These are phyloP conservation scores for Ophioninae sp. DNA, from an alignment of 2,888 invertebrate genomes.

Conservation along the genomic window DNA sequence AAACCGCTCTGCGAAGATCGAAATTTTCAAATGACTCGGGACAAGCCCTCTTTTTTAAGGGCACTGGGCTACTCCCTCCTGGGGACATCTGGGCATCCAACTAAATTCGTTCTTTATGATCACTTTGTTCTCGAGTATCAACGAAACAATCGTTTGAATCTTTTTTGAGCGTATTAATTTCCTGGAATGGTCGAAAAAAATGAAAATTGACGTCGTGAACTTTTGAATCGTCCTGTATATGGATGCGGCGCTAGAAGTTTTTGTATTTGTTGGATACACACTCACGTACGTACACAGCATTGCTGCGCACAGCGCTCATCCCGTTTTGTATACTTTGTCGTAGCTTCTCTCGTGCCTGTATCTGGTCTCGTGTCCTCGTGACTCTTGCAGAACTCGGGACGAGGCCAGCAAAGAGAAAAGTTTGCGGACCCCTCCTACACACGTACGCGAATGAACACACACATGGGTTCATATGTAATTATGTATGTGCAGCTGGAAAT, in stretches of 20 bases:
- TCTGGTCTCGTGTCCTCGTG: constrained; percentile 41
- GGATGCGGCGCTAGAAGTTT: neutral
- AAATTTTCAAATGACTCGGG: too few species aligned
- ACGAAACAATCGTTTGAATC: neutral
- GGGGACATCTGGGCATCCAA: too few species aligned
- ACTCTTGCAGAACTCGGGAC: constrained; percentile 37
- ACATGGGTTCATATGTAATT: neutral
- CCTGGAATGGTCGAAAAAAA: neutral
- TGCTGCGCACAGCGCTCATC: neutral
- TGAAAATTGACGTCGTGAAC: neutral
- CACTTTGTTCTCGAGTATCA: neutral
- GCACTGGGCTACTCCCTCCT: too few species aligned
- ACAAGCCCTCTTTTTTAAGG: too few species aligned
- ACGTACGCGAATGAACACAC: neutral
- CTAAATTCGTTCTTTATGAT: too few species aligned
- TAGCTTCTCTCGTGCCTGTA: constrained; percentile 41
- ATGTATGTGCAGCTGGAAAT: too few species aligned
- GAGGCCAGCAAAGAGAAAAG: constrained; percentile 2
- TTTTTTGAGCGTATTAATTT: neutral
- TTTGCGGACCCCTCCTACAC: constrained; percentile 1
- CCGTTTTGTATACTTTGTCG: constrained; percentile 18
- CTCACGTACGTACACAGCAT: constrained; percentile 6
- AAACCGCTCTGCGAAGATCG: too few species aligned
- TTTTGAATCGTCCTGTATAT: neutral
- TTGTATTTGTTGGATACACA: neutral